Base-by-base conservation (phyloP, 2,113 vertebrate species). In the Mormyrus iriodes region DNA sequence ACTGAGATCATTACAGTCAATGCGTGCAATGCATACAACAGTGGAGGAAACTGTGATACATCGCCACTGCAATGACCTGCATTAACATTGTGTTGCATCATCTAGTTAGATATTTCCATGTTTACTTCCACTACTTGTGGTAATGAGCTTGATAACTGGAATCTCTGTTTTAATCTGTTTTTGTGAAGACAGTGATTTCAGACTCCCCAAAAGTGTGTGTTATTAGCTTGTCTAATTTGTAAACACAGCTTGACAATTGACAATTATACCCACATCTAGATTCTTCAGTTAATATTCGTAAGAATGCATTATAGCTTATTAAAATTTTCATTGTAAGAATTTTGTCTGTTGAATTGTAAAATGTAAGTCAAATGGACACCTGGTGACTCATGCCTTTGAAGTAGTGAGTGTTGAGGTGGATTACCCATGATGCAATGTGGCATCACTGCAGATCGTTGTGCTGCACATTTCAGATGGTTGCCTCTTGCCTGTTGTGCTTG, bases 321-420 rank as follows among this genome's bases (percentile, higher is more conserved):
- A 79, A 79, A 79, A 48, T 46, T 85, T 51, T 51, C 24, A 85
- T 85, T 51, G 44, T 49, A 31, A 49, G 48, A 27, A 51, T 51
- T 51, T 27, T 51, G 42, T 51, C 83, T 42, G 73, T n/a, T 15
- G 4, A 27, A 48, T 85, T 85, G 48, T 31, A 27, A 51, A 85
- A 51, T 15, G 3, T 48, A 27, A 49, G 83, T 49, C 2, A 51
- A 85, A 85, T 51, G 48, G 44, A 31, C 83, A 51, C 44, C 44
- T 85, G 83, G 51, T 85, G 21, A 85, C 83, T 85, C 83, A 27
- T 85, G 21, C 42, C 24, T 85, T 85, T 85, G 83, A 85, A 51
- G 44, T 49, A 15, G 24, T 51, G 44, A 84, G 82, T 24, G 1
- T 48, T 44, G 82, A 48, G 48, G 31, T 85, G 48, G 44, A 49